Percentiles rank a stretch among this genome's conserved stretches.
Evolutionary conservation across 2,888 invertebrate species (phyloP).

Genomic region (Lepidocyrtinus sp.): DNA sequence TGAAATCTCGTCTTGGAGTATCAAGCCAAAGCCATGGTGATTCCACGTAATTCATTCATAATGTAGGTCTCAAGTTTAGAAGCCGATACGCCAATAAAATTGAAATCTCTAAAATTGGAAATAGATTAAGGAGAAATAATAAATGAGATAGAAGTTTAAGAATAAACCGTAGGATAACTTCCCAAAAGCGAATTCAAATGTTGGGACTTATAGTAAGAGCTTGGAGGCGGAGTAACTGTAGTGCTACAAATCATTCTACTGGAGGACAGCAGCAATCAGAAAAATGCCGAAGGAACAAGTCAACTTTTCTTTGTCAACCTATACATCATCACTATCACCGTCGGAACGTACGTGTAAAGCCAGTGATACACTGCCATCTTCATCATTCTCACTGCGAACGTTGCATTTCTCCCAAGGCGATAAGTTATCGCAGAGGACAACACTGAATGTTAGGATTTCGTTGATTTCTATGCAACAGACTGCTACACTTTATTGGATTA

Average conservation of each 20-base stretch:
- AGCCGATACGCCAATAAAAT: neutral
- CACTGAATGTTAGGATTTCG: constrained; percentile 1
- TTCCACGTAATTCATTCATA: no score
- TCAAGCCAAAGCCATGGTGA: no score
- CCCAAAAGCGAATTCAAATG: neutral
- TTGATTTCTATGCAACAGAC: neutral
- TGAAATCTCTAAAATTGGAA: neutral
- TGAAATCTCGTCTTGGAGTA: no score
- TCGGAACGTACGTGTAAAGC: neutral
- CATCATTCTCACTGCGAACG: neutral
- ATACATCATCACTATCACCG: neutral
- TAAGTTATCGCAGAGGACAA: neutral
- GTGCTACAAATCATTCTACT: neutral
- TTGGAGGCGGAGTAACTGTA: constrained; percentile 17
- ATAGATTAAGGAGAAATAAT: neutral
- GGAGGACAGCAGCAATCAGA: constrained; percentile 30
- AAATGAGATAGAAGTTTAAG: neutral
- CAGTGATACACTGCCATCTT: neutral
- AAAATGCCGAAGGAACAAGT: constrained; percentile 9
- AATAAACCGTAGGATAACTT: neutral
- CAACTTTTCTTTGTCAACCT: neutral
- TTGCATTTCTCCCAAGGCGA: neutral
- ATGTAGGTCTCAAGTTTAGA: neutral
- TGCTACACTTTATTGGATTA: no score
- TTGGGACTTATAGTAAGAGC: neutral